phyloP scores from a whole-genome alignment of 2,888 invertebrate genomes.

The Troides aeacus region DNA sequence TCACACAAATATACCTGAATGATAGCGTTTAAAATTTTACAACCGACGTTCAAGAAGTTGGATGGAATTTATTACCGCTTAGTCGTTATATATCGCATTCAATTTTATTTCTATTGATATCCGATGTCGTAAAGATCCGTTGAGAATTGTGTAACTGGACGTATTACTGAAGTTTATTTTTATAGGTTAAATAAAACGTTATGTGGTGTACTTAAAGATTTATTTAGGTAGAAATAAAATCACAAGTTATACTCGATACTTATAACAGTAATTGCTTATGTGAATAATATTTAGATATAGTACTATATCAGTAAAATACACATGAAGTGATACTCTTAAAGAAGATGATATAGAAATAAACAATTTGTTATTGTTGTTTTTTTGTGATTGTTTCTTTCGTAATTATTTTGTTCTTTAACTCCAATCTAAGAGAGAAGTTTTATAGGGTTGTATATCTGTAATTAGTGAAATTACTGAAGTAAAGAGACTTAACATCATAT shows the following conservation, averaged over 20 bases:
- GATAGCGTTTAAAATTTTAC: conserved; percentile 5
- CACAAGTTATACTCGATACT: not conserved
- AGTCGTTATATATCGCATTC: conserved; percentile 18
- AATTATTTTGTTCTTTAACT: no score
- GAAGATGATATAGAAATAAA: no score
- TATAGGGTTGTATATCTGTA: no score
- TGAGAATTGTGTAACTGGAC: conserved; percentile 21
- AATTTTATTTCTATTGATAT: conserved; percentile 23
- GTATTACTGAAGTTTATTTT: conserved; percentile 20
- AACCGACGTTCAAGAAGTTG: conserved; percentile 3
- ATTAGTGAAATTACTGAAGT: no score
- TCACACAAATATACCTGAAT: not conserved
- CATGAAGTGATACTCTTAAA: no score
- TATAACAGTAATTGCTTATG: no score
- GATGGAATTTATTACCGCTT: conserved; percentile 18
- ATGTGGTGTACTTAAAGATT: not conserved
- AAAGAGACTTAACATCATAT: no score
- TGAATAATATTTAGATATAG: no score
- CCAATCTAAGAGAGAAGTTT: no score
- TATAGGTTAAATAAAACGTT: conserved; percentile 11
- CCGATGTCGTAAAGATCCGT: conserved; percentile 21
- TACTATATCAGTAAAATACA: no score
- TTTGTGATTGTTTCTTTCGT: no score
- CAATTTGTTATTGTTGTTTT: no score
- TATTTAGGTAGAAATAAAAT: not conserved